Conservation (phyloP, 2,797 vertebrate genomes). For the Sylvilagus floridanus region DNA sequence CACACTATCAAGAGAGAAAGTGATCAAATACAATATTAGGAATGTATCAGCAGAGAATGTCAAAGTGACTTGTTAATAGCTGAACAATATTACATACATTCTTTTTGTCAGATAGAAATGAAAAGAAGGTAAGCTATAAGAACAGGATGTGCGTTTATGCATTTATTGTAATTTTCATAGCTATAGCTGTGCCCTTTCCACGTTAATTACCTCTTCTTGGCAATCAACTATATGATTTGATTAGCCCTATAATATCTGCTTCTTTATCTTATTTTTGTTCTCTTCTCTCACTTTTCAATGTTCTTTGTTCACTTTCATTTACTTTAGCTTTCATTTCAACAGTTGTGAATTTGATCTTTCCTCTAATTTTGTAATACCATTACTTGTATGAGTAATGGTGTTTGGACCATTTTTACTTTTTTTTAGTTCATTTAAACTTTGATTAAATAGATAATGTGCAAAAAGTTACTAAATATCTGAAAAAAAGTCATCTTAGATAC, state of each 20-base stretch:
- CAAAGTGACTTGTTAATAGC: slow-evolving; percentile 4
- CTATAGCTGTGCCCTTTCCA: background rate
- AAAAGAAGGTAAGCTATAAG: background rate
- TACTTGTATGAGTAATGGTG: background rate
- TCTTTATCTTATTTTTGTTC: slow-evolving; percentile 40
- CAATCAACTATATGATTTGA: slow-evolving; percentile 34
- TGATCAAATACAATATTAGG: background rate
- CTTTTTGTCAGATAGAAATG: background rate
- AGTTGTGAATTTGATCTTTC: slow-evolving; percentile 4
- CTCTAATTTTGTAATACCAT: background rate
- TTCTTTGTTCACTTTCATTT: slow-evolving; percentile 32
- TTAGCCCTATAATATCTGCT: slow-evolving; percentile 7
- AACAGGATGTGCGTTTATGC: background rate
- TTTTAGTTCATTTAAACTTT: background rate
- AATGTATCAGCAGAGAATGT: background rate
- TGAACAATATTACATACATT: background rate
- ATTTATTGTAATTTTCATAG: background rate
- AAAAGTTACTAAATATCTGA: background rate
- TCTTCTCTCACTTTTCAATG: slow-evolving; percentile 5
- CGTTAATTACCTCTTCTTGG: background rate
- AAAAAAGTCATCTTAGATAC: background rate
- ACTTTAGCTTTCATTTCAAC: slow-evolving; percentile 34
- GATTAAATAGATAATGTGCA: background rate
- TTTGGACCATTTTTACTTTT: background rate
- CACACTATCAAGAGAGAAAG: background rate